Evolutionary conservation across 2,888 invertebrate species (phyloP).

Genomic region (Megalurothrips usitatus): DNA sequence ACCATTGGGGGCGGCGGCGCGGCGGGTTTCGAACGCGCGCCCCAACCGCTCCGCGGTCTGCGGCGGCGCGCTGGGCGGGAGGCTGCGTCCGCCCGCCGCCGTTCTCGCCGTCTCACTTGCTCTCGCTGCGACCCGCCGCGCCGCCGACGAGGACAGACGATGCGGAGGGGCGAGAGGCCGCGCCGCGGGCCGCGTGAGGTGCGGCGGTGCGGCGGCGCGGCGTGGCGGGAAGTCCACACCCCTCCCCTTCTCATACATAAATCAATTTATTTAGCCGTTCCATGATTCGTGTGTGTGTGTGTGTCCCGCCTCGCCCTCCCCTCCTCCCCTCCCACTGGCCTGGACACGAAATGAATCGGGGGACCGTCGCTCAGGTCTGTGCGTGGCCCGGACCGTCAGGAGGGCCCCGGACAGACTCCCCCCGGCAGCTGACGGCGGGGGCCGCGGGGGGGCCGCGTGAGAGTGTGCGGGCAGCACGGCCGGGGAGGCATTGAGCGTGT

Average conservation of each 20-base stretch:
- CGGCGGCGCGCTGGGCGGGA: too few relatives aligned
- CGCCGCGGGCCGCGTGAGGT: neutral
- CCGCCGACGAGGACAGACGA: neutral
- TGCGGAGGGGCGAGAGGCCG: too few relatives aligned
- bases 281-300: slow-evolving; percentile 3
- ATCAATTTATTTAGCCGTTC: slow-evolving; percentile 18
- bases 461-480: neutral
- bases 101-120: too few relatives aligned
- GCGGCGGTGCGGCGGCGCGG: neutral
- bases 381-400: neutral
- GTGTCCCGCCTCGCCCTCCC: neutral
- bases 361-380: neutral
- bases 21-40: too few relatives aligned
- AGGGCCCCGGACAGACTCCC: neutral
- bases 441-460: neutral
- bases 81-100: too few relatives aligned
- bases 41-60: too few relatives aligned
- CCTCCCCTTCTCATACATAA: slow-evolving; percentile 7
- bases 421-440: neutral
- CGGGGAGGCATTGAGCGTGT: neutral
- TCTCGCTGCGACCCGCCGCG: neutral
- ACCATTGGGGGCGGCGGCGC: too few relatives aligned
- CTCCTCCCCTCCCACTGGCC: neutral
- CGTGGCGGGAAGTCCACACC: slow-evolving; percentile 2
- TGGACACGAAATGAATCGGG: neutral